Evolutionary conservation across 2,888 invertebrate genomes (phyloP).

Genomic region (Plagodis dolabraria): DNA sequence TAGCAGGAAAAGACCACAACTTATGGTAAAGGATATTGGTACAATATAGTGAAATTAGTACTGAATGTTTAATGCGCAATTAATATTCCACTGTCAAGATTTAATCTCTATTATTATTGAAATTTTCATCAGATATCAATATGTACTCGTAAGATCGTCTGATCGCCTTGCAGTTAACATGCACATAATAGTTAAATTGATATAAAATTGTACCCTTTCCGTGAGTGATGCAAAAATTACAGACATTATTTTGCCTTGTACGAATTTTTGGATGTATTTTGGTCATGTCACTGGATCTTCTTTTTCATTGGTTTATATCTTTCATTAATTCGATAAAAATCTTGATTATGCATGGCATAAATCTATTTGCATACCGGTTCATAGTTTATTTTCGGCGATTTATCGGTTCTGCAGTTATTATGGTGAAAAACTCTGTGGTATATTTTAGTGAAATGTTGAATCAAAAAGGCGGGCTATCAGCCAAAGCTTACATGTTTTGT

Average conservation of each 20-base stretch:
- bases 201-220: slow-evolving; percentile 14
- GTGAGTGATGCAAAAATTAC: slow-evolving; percentile 16
- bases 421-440: too few species aligned
- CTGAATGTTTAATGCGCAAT: background rate
- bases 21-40: too few species aligned
- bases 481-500: too few species aligned
- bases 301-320: slow-evolving; percentile 34
- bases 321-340: slow-evolving; percentile 52
- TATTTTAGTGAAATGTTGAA: too few species aligned
- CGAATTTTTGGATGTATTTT: slow-evolving; percentile 12
- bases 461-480: too few species aligned
- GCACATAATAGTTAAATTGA: slow-evolving; percentile 22
- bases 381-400: too few species aligned
- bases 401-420: too few species aligned
- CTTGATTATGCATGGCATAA: slow-evolving; percentile 36
- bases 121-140: slow-evolving; percentile 16
- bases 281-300: slow-evolving; percentile 13
- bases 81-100: background rate
- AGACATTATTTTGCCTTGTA: slow-evolving; percentile 12
- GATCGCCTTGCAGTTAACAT: slow-evolving; percentile 10
- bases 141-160: slow-evolving; percentile 15
- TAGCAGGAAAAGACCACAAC: too few species aligned
- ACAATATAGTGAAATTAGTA: too few species aligned
- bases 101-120: background rate
- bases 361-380: slow-evolving; percentile 2